Conservation (phyloP, 1,140 invertebrate species). For the Lycorma delicatula region DNA sequence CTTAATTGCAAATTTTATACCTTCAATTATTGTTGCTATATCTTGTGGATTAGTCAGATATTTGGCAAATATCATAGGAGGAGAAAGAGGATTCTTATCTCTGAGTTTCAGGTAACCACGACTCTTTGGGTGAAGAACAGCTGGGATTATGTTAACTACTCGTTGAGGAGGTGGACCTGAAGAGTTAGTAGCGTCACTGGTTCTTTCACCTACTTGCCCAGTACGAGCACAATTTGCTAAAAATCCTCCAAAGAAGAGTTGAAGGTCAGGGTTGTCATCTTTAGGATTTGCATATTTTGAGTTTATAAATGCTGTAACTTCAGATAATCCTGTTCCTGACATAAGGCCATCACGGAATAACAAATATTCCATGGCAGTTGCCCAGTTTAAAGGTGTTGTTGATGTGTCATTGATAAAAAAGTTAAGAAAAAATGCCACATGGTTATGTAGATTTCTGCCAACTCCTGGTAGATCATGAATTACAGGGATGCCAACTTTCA, state of each 20-base stretch:
- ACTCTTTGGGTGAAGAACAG: constrained; percentile 69
- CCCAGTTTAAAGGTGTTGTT: constrained; percentile 73
- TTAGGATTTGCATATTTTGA: constrained; percentile 65
- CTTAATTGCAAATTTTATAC: constrained; percentile 58
- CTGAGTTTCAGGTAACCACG: constrained; percentile 63
- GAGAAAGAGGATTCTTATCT: constrained; percentile 63
- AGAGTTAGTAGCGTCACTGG: constrained; percentile 35
- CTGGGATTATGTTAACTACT: constrained; percentile 53
- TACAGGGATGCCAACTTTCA: constrained; percentile 49
- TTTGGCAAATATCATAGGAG: constrained; percentile 77
- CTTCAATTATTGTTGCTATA: constrained; percentile 61
- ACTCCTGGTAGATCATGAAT: constrained; percentile 72
- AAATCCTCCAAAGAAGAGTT: constrained; percentile 77
- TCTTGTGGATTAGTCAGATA: constrained; percentile 71
- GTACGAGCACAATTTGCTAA: constrained; percentile 72
- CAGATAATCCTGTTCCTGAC: constrained; percentile 74
- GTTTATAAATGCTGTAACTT: constrained; percentile 73
- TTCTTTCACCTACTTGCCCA: constrained; percentile 69
- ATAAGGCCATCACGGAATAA: constrained; percentile 74
- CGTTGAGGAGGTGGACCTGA: constrained; percentile 34
- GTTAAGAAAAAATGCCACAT: constrained; percentile 65
- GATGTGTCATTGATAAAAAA: constrained; percentile 77
- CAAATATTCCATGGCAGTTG: constrained; percentile 77
- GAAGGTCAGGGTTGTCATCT: constrained; percentile 73
- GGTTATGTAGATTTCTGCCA: constrained; percentile 81